A percentile compares a stretch with the other conserved stretches of the same genome.
phyloP scores from a whole-genome alignment of 2,888 invertebrate genomes.

The Eurytoma adleriae region DNA sequence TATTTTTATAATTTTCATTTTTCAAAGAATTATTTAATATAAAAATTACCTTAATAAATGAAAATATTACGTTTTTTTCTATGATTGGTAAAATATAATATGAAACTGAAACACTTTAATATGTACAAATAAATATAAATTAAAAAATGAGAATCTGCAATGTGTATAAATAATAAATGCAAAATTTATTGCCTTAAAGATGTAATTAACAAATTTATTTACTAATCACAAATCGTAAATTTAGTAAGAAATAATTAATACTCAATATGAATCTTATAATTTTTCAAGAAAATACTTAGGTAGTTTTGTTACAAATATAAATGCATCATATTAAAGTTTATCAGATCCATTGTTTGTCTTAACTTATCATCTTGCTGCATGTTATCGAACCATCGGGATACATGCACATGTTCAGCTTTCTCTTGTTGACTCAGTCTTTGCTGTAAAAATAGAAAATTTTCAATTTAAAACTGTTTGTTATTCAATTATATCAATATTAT shows the following conservation, averaged over 20 bases:
- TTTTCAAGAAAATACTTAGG: conserved; percentile 36
- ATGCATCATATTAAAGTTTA: conserved; percentile 75
- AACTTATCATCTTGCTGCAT: conserved; percentile 83
- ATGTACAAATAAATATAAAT: too few species aligned
- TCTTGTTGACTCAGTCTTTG: conserved; percentile 81
- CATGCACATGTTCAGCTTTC: conserved; percentile 82
- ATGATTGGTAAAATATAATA: too few species aligned
- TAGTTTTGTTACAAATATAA: conserved; percentile 67
- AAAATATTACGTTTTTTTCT: too few species aligned
- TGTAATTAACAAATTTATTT: conserved; percentile 56
- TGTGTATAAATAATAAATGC: conserved; percentile 36
- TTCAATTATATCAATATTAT: conserved; percentile 16
- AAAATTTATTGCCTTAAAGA: conserved; percentile 47
- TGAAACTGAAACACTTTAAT: too few species aligned
- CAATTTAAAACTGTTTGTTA: background rate
- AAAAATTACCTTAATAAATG: too few species aligned
- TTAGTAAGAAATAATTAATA: conserved; percentile 39
- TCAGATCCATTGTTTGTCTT: conserved; percentile 77
- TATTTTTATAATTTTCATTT: too few species aligned
- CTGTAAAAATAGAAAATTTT: conserved; percentile 76
- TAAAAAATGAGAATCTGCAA: background rate
- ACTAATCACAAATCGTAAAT: conserved; percentile 51
- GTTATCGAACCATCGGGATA: conserved; percentile 88
- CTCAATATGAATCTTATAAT: conserved; percentile 21
- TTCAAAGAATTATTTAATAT: too few species aligned